Conservation (phyloP, 2,888 invertebrate species). For the Apocheima hispidaria region DNA sequence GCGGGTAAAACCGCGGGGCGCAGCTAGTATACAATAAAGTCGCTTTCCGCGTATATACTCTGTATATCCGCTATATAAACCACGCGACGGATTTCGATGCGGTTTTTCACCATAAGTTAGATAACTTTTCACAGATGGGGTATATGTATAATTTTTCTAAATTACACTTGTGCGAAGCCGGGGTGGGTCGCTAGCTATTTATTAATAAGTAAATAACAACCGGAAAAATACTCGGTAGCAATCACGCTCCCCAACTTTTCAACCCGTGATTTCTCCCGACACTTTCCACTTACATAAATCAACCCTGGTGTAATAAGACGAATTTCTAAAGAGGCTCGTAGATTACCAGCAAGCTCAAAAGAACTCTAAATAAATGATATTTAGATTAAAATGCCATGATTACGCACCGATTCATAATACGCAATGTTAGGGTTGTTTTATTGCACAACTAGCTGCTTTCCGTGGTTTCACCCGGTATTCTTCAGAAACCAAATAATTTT, state of each 20-base stretch:
- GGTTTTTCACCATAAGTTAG: too few species aligned
- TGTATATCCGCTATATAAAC: too few species aligned
- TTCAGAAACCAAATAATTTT: too few species aligned
- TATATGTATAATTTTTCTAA: too few species aligned
- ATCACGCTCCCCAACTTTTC: not conserved
- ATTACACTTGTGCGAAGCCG: too few species aligned
- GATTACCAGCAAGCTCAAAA: slow-evolving; percentile 11
- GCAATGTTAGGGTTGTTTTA: slow-evolving; percentile 17
- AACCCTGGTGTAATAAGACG: slow-evolving; percentile 5
- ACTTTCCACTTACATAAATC: slow-evolving; percentile 16
- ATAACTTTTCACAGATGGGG: too few species aligned
- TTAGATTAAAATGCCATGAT: slow-evolving; percentile 23
- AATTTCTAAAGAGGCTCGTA: slow-evolving; percentile 10
- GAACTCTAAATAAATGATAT: slow-evolving; percentile 18
- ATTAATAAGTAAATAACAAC: not conserved
- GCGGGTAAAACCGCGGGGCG: too few species aligned
- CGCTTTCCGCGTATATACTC: too few species aligned
- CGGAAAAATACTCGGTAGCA: not conserved
- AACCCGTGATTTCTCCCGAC: slow-evolving; percentile 11
- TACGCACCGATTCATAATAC: slow-evolving; percentile 12
- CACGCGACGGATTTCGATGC: too few species aligned
- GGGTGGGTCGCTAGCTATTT: not conserved
- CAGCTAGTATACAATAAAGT: too few species aligned
- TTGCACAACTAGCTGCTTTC: too few species aligned
- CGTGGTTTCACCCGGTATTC: too few species aligned